Base-by-base conservation (phyloP, 2,797 vertebrate species). In the Nannoperca obscura region DNA sequence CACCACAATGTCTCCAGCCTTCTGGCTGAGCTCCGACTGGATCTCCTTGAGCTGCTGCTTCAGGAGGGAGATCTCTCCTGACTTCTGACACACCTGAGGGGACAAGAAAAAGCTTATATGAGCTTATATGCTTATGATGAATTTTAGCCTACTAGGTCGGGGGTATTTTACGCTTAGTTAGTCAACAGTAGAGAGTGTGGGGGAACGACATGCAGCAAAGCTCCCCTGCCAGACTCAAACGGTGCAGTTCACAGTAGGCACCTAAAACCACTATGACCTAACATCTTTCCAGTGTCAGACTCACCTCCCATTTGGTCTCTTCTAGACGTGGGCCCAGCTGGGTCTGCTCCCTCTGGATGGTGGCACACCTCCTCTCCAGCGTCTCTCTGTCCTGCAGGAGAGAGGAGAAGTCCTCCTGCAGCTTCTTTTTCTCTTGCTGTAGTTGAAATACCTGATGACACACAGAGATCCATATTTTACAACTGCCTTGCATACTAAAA, bases 251-350 rank as follows among this genome's bases (percentile, higher is more conserved):
- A 58, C 27, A 54, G 36, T 27, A 8, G 1, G 27, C 52, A 38
- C 27, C 19, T 75, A 62, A 22, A 65, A 72, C 71, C 0, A 60
- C 38, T 12, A 40, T 40, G 38, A 12, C 38, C 38, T 34, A 24
- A 66, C n/a, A 60, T 22, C 38, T 79, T 50, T 38, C 20, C 7
- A 42, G 22, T 65, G 34, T 76, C 53, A 11, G 32, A 67, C 38
- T 87, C 81, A 98, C 98, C 97, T 99, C 98, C 98, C 98, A 99
- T 88, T 99, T 97, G 69, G 97, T 98, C 94, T 99, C 98, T 91
- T 99, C 98, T 15, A 99, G 95, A 32, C 97, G 95, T 0, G 98
- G 98, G 2, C 97, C 98, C 7, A 99, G 94, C 90, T 99, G 97
- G 0, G 96, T 98, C 87, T 97, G 98, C 82, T 99, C 97, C 5